phyloP scores from a whole-genome alignment of 2,113 vertebrate species.

The Castor canadensis region DNA sequence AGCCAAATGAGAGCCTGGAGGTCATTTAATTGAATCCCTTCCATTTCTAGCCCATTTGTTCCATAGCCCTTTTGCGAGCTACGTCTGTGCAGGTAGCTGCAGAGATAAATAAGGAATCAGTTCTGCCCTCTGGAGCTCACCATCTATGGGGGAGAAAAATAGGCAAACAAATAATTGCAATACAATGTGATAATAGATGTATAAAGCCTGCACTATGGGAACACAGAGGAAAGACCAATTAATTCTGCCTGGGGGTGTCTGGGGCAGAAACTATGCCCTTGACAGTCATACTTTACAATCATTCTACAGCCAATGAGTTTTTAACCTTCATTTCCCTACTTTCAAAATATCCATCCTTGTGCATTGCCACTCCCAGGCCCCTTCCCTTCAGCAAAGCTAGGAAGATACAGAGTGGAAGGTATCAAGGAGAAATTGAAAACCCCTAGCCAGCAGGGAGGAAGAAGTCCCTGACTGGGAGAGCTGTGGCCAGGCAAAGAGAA shows the following conservation, averaged over 20 bases:
- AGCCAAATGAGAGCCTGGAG: conserved; percentile 46
- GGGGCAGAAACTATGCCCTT: background rate
- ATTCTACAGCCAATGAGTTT: conserved; percentile 29
- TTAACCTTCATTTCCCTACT: conserved; percentile 31
- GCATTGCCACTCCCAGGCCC: background rate
- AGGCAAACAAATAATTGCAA: conserved; percentile 67
- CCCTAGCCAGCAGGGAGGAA: background rate
- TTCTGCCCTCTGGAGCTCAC: conserved; percentile 62
- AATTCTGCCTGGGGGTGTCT: conserved; percentile 41
- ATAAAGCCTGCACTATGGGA: conserved; percentile 42
- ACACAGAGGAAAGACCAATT: conserved; percentile 42
- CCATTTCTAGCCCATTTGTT: conserved; percentile 58
- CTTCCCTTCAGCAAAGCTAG: conserved; percentile 14
- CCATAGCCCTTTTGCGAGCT: conserved; percentile 38
- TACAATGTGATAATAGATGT: conserved; percentile 39
- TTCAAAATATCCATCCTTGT: conserved; percentile 36
- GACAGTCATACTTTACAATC: conserved; percentile 3
- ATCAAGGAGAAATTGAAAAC: background rate
- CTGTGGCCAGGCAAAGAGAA: background rate
- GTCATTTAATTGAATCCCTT: conserved; percentile 44
- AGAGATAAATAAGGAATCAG: conserved; percentile 59
- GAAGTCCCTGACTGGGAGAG: background rate
- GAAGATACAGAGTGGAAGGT: background rate
- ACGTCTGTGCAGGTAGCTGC: conserved; percentile 19
- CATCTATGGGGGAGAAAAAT: conserved; percentile 11